Percentiles rank a stretch among this genome's conserved stretches.
These are phyloP conservation scores for Macheiramphus alcinus DNA, from an alignment of 2,113 vertebrate genomes.

Conservation along the genomic window DNA sequence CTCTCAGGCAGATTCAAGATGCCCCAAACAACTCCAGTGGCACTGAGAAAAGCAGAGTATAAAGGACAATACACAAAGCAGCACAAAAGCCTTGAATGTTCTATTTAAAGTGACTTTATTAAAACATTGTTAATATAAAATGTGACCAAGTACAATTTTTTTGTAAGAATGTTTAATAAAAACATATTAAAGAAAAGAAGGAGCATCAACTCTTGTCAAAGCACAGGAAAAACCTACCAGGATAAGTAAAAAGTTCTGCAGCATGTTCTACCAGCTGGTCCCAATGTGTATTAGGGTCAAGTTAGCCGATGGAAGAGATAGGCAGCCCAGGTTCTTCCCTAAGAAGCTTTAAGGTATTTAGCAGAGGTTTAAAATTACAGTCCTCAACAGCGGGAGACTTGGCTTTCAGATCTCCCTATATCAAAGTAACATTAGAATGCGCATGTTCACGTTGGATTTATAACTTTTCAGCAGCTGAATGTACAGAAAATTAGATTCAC, in stretches of 20 bases:
- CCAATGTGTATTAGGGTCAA: not conserved
- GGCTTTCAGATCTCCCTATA: not conserved
- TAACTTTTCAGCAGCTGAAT: not conserved
- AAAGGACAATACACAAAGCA: not conserved
- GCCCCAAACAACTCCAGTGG: not conserved
- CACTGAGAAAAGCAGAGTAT: not conserved
- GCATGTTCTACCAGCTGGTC: slow-evolving; percentile 61
- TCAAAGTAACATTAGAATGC: not conserved
- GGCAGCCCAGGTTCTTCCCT: slow-evolving; percentile 16
- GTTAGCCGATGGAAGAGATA: not conserved
- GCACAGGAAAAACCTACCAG: slow-evolving; percentile 51
- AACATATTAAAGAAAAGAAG: slow-evolving; percentile 69
- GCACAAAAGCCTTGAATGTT: not conserved
- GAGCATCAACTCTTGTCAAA: slow-evolving; percentile 47
- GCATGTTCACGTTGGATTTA: not conserved
- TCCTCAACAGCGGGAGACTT: not conserved
- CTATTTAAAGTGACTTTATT: slow-evolving; percentile 77
- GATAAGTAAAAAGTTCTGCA: slow-evolving; percentile 53
- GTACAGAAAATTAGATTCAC: not conserved
- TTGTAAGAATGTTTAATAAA: slow-evolving; percentile 74
- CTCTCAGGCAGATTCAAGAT: not conserved
- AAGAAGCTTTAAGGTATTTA: slow-evolving; percentile 21
- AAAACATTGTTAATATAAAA: slow-evolving; percentile 78
- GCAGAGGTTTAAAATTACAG: not conserved
- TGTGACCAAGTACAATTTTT: slow-evolving; percentile 70